Evolutionary conservation across 2,113 vertebrate genomes (phyloP).

Genomic region (Fregetta grallaria): DNA sequence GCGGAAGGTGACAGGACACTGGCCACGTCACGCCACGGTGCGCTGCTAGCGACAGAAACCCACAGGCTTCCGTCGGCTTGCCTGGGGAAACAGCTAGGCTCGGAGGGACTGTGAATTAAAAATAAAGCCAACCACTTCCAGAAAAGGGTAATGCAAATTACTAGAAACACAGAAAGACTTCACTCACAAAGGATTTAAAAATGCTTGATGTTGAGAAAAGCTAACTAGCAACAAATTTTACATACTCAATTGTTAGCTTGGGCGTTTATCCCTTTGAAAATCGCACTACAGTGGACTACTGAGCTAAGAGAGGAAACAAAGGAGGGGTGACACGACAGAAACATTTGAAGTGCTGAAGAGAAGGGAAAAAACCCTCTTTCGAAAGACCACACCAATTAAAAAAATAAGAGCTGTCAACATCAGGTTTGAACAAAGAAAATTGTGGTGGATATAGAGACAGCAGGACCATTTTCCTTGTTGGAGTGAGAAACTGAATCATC

Average conservation of each 20-base stretch:
- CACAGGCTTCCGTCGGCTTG: accelerated
- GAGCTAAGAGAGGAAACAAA: neutral
- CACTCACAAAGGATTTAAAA: neutral
- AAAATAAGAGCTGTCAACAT: neutral
- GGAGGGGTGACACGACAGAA: neutral
- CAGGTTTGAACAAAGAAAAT: neutral
- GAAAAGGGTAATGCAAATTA: neutral
- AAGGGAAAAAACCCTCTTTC: neutral
- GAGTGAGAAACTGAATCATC: neutral
- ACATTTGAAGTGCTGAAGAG: neutral
- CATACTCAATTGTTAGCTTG: neutral
- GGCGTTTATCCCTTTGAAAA: neutral
- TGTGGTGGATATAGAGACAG: neutral
- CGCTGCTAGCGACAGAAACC: accelerated
- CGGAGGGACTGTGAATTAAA: neutral
- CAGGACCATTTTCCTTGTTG: neutral
- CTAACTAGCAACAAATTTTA: neutral
- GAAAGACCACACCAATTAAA: neutral
- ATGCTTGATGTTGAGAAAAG: neutral
- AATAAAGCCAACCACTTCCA: neutral
- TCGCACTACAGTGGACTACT: neutral
- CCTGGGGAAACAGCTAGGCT: neutral
- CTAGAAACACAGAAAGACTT: neutral
- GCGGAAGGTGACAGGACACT: neutral
- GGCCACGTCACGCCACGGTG: accelerated